Evolutionary conservation across 1,140 invertebrate species (phyloP), one percentile per base, ranked within the genome.

Genomic region (Lasaia peninsularis): DNA sequence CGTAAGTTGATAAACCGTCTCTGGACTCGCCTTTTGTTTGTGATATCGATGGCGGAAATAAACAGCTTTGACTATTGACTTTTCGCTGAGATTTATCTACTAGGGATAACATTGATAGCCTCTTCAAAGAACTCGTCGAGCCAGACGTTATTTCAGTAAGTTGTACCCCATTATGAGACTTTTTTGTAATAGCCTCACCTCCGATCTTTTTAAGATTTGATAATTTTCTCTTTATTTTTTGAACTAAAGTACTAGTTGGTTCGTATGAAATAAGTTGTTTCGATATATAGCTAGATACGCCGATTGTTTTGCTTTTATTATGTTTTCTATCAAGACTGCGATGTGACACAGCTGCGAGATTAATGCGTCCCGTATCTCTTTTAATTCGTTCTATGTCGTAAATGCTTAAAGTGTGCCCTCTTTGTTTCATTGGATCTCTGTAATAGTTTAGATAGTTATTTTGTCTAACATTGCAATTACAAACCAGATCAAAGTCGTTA

Each of bases 181-280:
- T 89, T 67, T 86, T 89, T 7, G 78, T 71, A 24, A 84, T 78
- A n/a, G 79, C 71, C 24, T 89, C 88, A 7, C 81, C 86, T 14
- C 86, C 82, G 11, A 89, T 88, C 65, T 82, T 89, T 73, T 89
- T 89, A 52, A 90, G 78, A 67, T 83, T 88, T 16, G 87, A 89
- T 62, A 90, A 67, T 66, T 90, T 90, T 52, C 81, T 78, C 75
- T 90, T 90, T 63, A 90, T 88, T 67, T 89, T 90, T 61, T 89
- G 85, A 11, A 90, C 81, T 20, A 90, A 69, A 16, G 83, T 88
- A 56, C 80, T 87, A 5, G 80, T 83, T 10, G 79, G 86, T 44
- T 90, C 88, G 55, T 86, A 84, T 1, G 86, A 86, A 59, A 89
- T 85, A 31, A 87, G 72, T 52, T 90, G 86, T 63, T 88, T 85